phyloP scores from a whole-genome alignment of 2,113 vertebrate genomes.

The Isichthys henryi region DNA sequence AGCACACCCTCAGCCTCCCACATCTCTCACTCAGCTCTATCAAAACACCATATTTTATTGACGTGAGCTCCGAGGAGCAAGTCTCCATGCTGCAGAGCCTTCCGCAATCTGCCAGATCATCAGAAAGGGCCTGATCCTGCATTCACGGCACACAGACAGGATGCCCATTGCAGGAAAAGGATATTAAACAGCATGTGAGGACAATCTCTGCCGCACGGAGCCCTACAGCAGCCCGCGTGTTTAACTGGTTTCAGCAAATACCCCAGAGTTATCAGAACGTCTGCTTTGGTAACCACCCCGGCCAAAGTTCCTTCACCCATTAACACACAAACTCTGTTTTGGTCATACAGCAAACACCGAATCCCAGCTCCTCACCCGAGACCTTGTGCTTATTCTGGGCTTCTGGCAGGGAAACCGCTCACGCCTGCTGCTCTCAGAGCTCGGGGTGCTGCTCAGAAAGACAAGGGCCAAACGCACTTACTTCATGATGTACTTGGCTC shows the following conservation, averaged over 20 bases:
- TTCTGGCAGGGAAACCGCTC: background rate
- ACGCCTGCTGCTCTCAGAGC: background rate
- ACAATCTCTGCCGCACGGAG: background rate
- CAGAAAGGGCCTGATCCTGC: background rate
- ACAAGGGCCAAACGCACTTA: slow-evolving; percentile 52
- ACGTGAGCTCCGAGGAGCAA: background rate
- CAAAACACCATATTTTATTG: slow-evolving; percentile 11
- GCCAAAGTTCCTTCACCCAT: background rate
- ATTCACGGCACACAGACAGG: background rate
- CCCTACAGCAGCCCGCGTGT: background rate
- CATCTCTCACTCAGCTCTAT: background rate
- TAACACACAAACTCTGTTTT: background rate
- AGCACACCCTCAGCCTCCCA: background rate
- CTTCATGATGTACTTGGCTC: slow-evolving; percentile 87
- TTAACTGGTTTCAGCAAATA: background rate
- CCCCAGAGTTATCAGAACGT: background rate
- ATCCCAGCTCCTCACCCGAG: background rate
- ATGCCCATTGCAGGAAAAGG: background rate
- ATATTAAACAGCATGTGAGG: background rate
- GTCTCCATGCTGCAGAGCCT: background rate
- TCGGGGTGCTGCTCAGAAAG: background rate
- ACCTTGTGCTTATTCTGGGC: background rate
- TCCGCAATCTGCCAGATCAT: background rate
- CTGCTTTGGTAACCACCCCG: background rate
- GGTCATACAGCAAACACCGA: background rate